Percentiles rank a stretch among this genome's conserved stretches.
Conservation (phyloP, 2,888 invertebrate species). For the Autographa gamma region DNA sequence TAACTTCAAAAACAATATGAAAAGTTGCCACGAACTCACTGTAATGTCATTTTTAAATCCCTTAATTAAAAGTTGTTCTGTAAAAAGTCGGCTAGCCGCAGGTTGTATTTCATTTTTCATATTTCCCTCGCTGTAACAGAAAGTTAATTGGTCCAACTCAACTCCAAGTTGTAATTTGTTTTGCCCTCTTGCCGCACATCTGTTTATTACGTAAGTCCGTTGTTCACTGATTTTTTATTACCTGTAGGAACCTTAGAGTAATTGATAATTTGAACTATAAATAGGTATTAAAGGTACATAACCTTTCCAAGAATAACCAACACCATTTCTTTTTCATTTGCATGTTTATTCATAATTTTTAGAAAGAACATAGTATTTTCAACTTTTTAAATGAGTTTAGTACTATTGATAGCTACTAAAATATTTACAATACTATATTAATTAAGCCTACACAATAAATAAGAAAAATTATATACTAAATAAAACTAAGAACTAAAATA, state of each 20-base stretch:
- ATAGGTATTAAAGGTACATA: neutral
- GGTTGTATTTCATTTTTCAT: conserved; percentile 87
- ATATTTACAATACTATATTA: no score
- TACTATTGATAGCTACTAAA: no score
- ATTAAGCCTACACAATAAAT: no score
- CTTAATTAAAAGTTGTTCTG: conserved; percentile 87
- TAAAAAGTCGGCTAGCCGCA: conserved; percentile 76
- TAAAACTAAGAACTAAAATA: no score
- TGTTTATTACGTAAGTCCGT: conserved; percentile 80
- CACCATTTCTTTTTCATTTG: no score
- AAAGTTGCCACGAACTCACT: conserved; percentile 83
- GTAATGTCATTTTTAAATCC: conserved; percentile 88
- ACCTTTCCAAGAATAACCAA: no score
- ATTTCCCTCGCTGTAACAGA: conserved; percentile 86
- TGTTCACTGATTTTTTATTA: conserved; percentile 74
- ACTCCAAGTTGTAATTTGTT: conserved; percentile 87
- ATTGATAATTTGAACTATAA: conserved; percentile 32
- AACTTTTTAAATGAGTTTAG: no score
- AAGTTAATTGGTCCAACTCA: conserved; percentile 88
- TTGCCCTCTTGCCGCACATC: conserved; percentile 79
- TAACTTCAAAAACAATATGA: conserved; percentile 72
- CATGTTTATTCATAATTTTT: no score
- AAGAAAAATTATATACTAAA: no score
- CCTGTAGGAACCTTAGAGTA: conserved; percentile 59
- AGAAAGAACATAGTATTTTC: no score